Evolutionary conservation across 2,888 invertebrate genomes (phyloP).

Genomic region (Arctia plantaginis): DNA sequence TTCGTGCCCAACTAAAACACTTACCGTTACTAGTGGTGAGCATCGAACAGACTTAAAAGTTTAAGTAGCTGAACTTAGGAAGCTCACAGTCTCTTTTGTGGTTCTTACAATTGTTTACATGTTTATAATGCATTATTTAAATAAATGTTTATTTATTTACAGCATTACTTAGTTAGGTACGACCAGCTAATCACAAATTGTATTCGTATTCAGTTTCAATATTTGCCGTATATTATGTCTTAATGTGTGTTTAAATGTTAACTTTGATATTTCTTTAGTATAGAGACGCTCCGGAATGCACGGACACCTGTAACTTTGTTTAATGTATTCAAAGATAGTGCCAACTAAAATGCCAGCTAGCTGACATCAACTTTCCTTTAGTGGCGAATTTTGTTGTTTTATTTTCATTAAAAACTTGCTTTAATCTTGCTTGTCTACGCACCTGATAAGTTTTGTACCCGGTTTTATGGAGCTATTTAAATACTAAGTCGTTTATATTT

Average conservation of each 20-base stretch:
- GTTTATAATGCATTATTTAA: neutral
- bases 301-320: slow-evolving; percentile 44
- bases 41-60: neutral
- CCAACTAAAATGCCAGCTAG: slow-evolving; percentile 38
- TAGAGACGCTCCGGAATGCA: slow-evolving; percentile 34
- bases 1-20: neutral
- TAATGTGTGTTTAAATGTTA: slow-evolving; percentile 25
- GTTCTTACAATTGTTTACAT: neutral
- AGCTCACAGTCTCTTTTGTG: neutral
- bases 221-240: neutral
- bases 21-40: neutral
- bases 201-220: too few relatives aligned
- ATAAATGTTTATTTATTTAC: neutral
- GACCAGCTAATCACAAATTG: neutral
- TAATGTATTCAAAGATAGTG: slow-evolving; percentile 49
- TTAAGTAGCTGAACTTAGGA: neutral
- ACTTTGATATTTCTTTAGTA: slow-evolving; percentile 26
- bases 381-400: slow-evolving; percentile 29
- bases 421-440: slow-evolving; percentile 23
- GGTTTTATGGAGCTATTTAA: slow-evolving; percentile 5
- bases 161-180: neutral
- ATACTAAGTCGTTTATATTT: neutral
- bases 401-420: slow-evolving; percentile 37
- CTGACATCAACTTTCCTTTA: slow-evolving; percentile 30
- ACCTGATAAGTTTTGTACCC: slow-evolving; percentile 27